Percentiles rank a stretch among this genome's conserved stretches.
phyloP scores from a whole-genome alignment of 2,888 invertebrate species.

The Drosophila ustulata region DNA sequence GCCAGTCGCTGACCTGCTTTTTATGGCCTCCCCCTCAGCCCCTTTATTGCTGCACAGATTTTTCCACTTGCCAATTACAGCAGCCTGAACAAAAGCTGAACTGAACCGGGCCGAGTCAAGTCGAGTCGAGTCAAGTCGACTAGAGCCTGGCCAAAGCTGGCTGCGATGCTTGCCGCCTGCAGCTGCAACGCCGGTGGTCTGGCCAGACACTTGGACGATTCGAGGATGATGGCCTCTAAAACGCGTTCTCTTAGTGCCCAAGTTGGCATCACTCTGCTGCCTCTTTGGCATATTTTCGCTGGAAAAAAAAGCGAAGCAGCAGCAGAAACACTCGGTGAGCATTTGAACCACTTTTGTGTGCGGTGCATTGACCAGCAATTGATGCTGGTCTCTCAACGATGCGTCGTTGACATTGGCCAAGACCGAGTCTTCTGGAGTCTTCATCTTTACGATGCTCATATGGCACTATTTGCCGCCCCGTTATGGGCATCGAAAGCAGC shows the following conservation, averaged over 20 bases:
- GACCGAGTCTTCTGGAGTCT: constrained; percentile 7
- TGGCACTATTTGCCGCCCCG: constrained; percentile 39
- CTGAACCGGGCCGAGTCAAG: constrained; percentile 27
- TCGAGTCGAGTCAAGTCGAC: constrained; percentile 22
- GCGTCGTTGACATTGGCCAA: constrained; percentile 60
- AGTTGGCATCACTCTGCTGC: constrained; percentile 34
- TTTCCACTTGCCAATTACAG: constrained; percentile 77
- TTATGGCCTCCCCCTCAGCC: constrained; percentile 42
- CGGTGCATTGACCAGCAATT: constrained; percentile 73
- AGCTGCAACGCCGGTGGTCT: constrained; percentile 71
- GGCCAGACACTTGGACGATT: constrained; percentile 65
- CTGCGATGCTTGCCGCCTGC: constrained; percentile 38
- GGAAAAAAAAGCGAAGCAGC: constrained; percentile 50
- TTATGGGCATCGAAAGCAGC: constrained; percentile 50
- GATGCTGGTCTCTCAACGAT: constrained; percentile 55
- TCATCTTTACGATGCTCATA: constrained; percentile 32
- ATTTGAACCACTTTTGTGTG: constrained; percentile 64
- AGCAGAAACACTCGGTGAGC: constrained; percentile 5
- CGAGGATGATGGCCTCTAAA: constrained; percentile 55
- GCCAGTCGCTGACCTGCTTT: constrained; percentile 72
- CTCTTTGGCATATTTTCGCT: constrained; percentile 70
- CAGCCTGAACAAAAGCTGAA: constrained; percentile 25
- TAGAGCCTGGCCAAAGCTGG: constrained; percentile 4
- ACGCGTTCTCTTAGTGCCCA: constrained; percentile 56
- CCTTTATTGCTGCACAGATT: constrained; percentile 36